Evolutionary conservation across 2,888 invertebrate genomes (phyloP).

Genomic region (Drosophila testacea): DNA sequence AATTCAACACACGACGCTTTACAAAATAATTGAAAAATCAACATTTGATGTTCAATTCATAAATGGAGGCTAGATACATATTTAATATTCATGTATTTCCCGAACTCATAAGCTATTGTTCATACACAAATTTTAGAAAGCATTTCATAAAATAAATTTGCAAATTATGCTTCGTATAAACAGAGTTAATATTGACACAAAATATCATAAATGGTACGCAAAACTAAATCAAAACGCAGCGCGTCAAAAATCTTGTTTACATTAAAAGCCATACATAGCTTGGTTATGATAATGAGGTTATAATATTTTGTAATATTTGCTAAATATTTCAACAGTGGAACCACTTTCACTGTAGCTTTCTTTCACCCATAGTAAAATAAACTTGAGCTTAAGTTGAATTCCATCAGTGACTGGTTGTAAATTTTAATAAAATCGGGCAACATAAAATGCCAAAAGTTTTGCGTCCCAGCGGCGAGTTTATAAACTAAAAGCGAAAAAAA

Average conservation of each 20-base stretch:
- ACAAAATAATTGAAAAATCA: no score
- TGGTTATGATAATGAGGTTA: background rate
- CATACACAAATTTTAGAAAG: no score
- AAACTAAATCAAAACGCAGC: background rate
- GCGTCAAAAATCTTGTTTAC: background rate
- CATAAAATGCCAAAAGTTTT: slow-evolving; percentile 63
- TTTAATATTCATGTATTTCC: no score
- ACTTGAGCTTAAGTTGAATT: slow-evolving; percentile 31
- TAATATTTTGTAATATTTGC: background rate
- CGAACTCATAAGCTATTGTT: no score
- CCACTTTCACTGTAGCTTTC: background rate
- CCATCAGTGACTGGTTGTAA: slow-evolving; percentile 44
- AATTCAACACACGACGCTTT: no score
- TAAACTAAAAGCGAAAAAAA: slow-evolving; percentile 46
- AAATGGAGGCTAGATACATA: no score
- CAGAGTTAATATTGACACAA: no score
- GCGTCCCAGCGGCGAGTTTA: slow-evolving; percentile 60
- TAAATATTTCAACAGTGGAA: background rate
- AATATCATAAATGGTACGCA: no score
- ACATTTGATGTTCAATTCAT: no score
- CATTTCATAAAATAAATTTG: no score
- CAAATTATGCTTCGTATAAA: no score
- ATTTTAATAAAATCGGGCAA: slow-evolving; percentile 68
- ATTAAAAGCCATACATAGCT: background rate
- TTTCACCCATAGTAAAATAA: slow-evolving; percentile 1